These are phyloP conservation scores for Porites evermanni DNA, from an alignment of 92 coral and sea anemone genomes.

Conservation along the genomic window DNA sequence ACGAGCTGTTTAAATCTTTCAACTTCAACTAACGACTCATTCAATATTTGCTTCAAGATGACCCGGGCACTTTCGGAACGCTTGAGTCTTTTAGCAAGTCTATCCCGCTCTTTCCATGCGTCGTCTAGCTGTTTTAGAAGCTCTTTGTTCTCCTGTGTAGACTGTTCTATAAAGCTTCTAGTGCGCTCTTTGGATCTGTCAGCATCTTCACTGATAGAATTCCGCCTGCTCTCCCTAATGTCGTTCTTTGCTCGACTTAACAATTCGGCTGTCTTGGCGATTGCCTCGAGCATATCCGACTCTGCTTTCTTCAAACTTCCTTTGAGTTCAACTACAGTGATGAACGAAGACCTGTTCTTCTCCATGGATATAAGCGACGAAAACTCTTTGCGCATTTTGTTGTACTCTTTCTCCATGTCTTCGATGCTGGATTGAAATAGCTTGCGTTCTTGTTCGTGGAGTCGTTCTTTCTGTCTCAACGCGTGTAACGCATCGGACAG, in stretches of 20 bases:
- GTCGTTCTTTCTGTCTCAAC: slow-evolving; percentile 65
- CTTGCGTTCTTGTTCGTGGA: slow-evolving; percentile 65
- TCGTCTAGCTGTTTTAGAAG: slow-evolving; percentile 49
- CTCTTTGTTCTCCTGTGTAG: slow-evolving; percentile 49
- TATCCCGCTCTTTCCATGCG: slow-evolving; percentile 45
- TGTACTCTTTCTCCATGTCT: slow-evolving; percentile 61
- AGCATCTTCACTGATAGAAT: slow-evolving; percentile 9
- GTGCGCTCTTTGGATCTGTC: slow-evolving; percentile 10
- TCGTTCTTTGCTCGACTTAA: slow-evolving; percentile 61
- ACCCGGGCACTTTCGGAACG: slow-evolving; percentile 42
- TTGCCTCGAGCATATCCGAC: slow-evolving; percentile 68
- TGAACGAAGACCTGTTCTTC: slow-evolving; percentile 56
- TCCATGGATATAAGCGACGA: slow-evolving; percentile 49
- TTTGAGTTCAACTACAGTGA: slow-evolving; percentile 65
- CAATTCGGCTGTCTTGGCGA: slow-evolving; percentile 57
- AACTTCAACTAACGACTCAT: slow-evolving; percentile 47
- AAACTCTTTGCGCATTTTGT: slow-evolving; percentile 63
- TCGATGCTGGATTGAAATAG: slow-evolving; percentile 60
- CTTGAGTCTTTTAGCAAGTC: slow-evolving; percentile 50
- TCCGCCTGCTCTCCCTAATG: slow-evolving; percentile 20
- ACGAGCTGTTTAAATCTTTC: slow-evolving; percentile 61
- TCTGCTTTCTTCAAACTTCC: slow-evolving; percentile 69
- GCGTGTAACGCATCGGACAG: slow-evolving; percentile 67
- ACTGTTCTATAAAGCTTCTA: slow-evolving; percentile 23
- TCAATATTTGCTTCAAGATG: slow-evolving; percentile 49